phyloP scores from a whole-genome alignment of 53 echinoderm and acorn worm species.

The Antedon mediterranea region DNA sequence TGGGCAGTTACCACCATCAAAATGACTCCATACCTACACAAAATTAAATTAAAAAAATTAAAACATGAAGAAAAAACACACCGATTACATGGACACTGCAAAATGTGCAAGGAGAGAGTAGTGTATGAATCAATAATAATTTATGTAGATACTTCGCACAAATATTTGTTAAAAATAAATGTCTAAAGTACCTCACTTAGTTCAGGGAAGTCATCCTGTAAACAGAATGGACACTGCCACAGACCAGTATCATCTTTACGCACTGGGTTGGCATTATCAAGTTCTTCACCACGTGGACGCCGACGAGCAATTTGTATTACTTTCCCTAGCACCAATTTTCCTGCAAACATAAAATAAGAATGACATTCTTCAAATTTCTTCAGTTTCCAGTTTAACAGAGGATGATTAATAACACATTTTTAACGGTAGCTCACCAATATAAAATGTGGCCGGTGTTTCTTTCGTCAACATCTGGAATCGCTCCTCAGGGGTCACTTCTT shows the following conservation, averaged over 20 bases:
- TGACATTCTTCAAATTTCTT: too few species aligned
- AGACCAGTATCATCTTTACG: constrained; percentile 78
- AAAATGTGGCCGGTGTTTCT: constrained; percentile 94
- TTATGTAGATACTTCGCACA: too few species aligned
- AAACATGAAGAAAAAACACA: too few species aligned
- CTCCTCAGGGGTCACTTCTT: constrained; percentile 62
- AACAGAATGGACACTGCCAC: constrained; percentile 99
- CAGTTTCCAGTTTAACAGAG: too few species aligned
- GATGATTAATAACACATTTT: too few species aligned
- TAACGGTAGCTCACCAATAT: constrained; percentile 40
- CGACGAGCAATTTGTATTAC: constrained; percentile 71
- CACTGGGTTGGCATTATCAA: constrained; percentile 95
- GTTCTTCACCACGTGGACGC: constrained; percentile 63
- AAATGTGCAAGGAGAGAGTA: too few species aligned
- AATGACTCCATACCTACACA: constrained; percentile 93
- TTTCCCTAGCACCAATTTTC: constrained; percentile 67
- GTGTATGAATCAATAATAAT: too few species aligned
- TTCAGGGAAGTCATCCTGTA: constrained; percentile 79
- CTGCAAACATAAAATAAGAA: constrained; percentile 13
- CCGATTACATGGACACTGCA: too few species aligned
- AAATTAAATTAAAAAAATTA: not conserved
- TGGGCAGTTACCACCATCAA: constrained; percentile 83
- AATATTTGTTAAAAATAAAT: not conserved
- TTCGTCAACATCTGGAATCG: constrained; percentile 83
- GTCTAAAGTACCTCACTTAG: constrained; percentile 60